Conservation (phyloP, 2,888 invertebrate species). For the Patella caerulea region DNA sequence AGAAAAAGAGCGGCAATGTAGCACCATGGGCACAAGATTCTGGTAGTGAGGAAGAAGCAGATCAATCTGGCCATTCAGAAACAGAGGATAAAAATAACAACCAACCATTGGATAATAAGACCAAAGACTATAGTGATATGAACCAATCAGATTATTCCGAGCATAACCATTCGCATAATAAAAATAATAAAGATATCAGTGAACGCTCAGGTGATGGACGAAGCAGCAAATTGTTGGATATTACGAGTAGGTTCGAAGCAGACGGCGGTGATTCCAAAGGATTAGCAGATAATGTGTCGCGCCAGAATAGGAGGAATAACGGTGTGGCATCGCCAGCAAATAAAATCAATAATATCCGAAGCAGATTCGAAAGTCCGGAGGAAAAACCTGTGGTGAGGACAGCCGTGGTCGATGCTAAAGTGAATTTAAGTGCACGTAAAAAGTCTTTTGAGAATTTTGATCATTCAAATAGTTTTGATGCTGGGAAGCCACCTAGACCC, state of each 20-base stretch:
- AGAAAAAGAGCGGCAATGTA: slow-evolving; percentile 25
- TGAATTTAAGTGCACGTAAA: slow-evolving; percentile 33
- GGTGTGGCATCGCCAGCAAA: slow-evolving; percentile 27
- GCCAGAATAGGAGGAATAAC: background rate
- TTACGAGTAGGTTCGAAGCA: background rate
- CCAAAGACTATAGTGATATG: background rate
- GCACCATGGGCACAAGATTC: slow-evolving; percentile 53
- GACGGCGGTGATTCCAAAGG: background rate
- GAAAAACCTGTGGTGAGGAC: slow-evolving; percentile 25
- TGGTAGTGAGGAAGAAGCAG: slow-evolving; percentile 37
- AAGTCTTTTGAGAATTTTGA: slow-evolving; percentile 34
- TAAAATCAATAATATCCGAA: slow-evolving; percentile 44
- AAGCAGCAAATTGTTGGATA: no score
- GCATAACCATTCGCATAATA: slow-evolving; percentile 6
- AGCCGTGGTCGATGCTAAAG: slow-evolving; percentile 24
- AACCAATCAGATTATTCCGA: slow-evolving; percentile 3
- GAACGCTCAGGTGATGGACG: background rate
- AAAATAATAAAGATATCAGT: background rate
- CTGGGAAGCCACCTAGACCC: background rate
- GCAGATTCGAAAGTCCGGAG: slow-evolving; percentile 43
- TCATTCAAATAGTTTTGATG: slow-evolving; percentile 16
- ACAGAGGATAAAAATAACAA: slow-evolving; percentile 45
- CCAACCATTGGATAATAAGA: slow-evolving; percentile 42
- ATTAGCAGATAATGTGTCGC: background rate
- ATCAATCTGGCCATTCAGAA: slow-evolving; percentile 21